Percentiles rank a stretch among this genome's conserved stretches.
Evolutionary conservation across 2,888 invertebrate species (phyloP).

Genomic region (Diadegma fenestrale): DNA sequence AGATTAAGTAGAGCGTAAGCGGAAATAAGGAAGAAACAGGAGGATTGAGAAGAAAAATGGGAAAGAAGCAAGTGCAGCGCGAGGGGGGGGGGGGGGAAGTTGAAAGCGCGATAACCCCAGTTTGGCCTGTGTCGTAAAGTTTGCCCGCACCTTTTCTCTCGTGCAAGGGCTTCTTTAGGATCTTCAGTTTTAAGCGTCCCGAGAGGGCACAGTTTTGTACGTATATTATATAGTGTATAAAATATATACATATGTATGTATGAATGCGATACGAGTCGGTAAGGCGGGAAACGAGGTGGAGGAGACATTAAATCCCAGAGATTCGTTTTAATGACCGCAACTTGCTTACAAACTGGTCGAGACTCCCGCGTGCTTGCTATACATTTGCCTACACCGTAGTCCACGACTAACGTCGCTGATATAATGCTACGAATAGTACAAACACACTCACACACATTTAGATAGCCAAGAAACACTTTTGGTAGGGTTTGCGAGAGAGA

Average conservation of each 20-base stretch:
- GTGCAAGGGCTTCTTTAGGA: conserved; percentile 32
- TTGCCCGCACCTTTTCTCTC: conserved; percentile 19
- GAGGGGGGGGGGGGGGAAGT: conserved; percentile 44
- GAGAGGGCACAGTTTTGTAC: conserved; percentile 49
- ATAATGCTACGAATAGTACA: conserved; percentile 45
- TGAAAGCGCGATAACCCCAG: conserved; percentile 59
- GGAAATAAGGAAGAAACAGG: conserved; percentile 40
- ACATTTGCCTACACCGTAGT: conserved; percentile 57
- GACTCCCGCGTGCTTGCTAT: conserved; percentile 56
- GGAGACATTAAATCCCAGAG: conserved; percentile 83
- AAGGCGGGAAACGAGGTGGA: conserved; percentile 54
- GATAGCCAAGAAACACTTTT: not conserved
- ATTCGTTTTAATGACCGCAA: conserved; percentile 84
- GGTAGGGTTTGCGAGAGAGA: conserved; percentile 12
- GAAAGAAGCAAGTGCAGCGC: conserved; percentile 9
- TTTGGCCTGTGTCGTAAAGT: conserved; percentile 60
- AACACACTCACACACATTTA: not conserved
- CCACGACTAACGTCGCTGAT: conserved; percentile 53
- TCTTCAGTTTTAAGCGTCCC: conserved; percentile 57
- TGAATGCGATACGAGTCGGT: conserved; percentile 48
- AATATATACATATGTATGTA: conserved; percentile 19
- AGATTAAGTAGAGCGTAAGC: not conserved
- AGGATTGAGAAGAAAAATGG: conserved; percentile 51
- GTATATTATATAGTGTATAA: conserved; percentile 42
- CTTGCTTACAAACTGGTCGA: conserved; percentile 83